Base-by-base conservation (phyloP, 2,797 vertebrate species). In the Sebastes kiyomatsui region DNA sequence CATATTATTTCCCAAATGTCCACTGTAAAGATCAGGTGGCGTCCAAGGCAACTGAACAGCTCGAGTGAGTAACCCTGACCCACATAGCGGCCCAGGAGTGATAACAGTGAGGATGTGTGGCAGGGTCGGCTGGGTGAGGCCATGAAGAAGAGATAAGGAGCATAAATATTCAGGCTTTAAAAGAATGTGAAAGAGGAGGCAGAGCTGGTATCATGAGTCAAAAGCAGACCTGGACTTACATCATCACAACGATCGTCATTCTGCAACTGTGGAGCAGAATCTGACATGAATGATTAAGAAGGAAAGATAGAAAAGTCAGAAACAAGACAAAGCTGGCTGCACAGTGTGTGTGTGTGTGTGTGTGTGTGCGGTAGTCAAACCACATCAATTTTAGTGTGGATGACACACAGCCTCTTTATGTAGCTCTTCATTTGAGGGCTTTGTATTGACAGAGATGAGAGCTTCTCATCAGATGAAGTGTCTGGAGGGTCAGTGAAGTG, bases 1-100 rank as follows among this genome's bases (percentile, higher is more conserved):
- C 82, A 89, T 81, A 87, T 90, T 87, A 88, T 90, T 89, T 88
- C 72, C 72, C 71, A 71, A 67, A 77, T 71, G 76, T 79, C 78
- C 73, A 82, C 75, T 79, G 79, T 87, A 81, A 81, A 84, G 91
- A 90, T 91, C 67, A 72, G 85, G 77, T 89, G 72, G 67, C 67
- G 1, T 80, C 75, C 65, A 54, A 71, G 67, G 67, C 35, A 79
- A 55, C 30, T 42, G 49, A 52, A 78, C 74, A 68, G 33, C 72
- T 69, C 10, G 0, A 60, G 67, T 59, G 42, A 79, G 77, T 83
- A 84, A 80, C 70, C 6, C 79, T 88, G 87, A 93, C 88, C 85
- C 84, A 84, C 81, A 86, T 79, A 77, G 22, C 7, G 10, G 81
- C 65, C 61, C 10, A 23, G 18, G 38, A 58, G 14, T 72, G 74